These are phyloP conservation scores for Chrosomus eos DNA, from an alignment of 2,797 vertebrate genomes.

Conservation along the genomic window DNA sequence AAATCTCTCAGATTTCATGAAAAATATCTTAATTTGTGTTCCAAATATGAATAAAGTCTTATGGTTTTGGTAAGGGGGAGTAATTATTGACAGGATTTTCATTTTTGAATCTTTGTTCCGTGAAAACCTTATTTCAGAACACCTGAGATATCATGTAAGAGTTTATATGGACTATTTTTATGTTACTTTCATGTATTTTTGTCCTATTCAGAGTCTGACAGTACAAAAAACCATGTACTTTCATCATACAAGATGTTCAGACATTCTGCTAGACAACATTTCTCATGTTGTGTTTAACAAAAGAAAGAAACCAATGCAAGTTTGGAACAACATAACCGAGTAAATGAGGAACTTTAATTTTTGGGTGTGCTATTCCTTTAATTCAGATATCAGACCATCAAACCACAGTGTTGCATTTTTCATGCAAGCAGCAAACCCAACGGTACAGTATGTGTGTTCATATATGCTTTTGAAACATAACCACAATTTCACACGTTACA, in stretches of 20 bases:
- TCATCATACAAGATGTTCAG: neutral
- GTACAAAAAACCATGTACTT: neutral
- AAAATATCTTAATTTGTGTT: neutral
- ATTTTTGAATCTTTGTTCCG: neutral
- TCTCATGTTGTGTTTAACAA: neutral
- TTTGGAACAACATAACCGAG: neutral
- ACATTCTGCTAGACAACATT: too few relatives aligned
- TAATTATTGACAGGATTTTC: neutral
- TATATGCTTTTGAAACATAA: neutral
- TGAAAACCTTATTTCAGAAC: too few relatives aligned
- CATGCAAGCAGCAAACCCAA: neutral
- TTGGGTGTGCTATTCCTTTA: neutral
- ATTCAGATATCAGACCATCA: neutral
- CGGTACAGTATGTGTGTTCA: too few relatives aligned
- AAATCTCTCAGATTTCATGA: neutral
- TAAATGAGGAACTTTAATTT: neutral
- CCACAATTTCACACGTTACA: constrained; percentile 1
- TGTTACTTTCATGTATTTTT: neutral
- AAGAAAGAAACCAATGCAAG: neutral
- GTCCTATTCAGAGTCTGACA: neutral
- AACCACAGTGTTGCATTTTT: constrained; percentile 3
- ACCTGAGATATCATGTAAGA: neutral
- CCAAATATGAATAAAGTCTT: too few relatives aligned
- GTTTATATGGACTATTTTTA: neutral
- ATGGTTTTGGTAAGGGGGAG: neutral